These are phyloP conservation scores for Pleuronectes platessa DNA, from an alignment of 2,113 vertebrate genomes.

Conservation along the genomic window DNA sequence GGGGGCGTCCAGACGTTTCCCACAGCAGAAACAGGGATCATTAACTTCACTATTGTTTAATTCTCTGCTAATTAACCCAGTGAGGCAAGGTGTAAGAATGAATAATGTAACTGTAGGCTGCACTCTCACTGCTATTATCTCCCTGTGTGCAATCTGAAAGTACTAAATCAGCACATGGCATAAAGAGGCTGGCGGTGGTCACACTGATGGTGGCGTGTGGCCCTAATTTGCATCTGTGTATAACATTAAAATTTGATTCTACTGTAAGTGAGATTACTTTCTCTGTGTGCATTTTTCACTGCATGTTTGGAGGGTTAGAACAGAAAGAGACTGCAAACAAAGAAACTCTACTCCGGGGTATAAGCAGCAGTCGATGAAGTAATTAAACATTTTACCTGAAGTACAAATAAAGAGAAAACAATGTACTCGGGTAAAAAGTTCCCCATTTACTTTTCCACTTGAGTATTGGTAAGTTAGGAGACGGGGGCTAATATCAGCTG, in stretches of 20 bases:
- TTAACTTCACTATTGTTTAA: slow-evolving; percentile 48
- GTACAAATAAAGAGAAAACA: too few relatives aligned
- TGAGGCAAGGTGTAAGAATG: slow-evolving; percentile 35
- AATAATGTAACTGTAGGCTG: slow-evolving; percentile 41
- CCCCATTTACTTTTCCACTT: too few relatives aligned
- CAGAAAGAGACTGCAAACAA: neutral
- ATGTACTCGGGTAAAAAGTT: too few relatives aligned
- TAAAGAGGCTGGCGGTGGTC: neutral
- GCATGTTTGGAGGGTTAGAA: neutral
- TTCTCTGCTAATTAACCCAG: slow-evolving; percentile 54
- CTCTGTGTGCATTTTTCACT: neutral
- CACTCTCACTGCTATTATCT: slow-evolving; percentile 29
- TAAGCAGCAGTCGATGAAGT: too few relatives aligned
- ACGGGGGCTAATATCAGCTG: too few relatives aligned
- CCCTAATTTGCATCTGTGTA: slow-evolving; percentile 9
- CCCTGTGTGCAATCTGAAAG: slow-evolving; percentile 2
- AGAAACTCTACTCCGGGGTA: neutral
- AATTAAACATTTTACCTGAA: too few relatives aligned
- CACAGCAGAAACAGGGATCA: slow-evolving; percentile 8
- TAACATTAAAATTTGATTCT: slow-evolving; percentile 26
- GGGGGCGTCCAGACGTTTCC: neutral
- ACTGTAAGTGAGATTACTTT: slow-evolving; percentile 8
- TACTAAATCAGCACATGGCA: slow-evolving; percentile 33
- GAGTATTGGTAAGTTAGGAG: too few relatives aligned
- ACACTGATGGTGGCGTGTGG: neutral